A percentile compares a stretch with the other conserved stretches of the same genome.
Conservation (phyloP, 1,140 invertebrate species). For the Schlechtendalia chinensis region DNA sequence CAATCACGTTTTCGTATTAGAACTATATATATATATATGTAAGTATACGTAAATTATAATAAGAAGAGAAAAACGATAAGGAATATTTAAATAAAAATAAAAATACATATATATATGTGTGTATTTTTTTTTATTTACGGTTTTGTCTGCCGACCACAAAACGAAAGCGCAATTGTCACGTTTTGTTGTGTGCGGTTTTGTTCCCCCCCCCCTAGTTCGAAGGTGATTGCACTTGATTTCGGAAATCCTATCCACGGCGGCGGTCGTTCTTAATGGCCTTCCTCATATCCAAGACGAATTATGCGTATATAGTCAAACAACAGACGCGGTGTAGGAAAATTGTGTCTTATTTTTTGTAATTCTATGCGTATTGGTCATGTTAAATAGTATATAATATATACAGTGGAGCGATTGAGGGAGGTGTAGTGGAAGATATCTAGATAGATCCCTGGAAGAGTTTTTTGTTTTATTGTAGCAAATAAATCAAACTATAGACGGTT, state of each 20-base stretch:
- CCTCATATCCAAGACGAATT: background rate
- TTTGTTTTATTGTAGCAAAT: too few relatives aligned
- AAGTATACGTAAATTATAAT: background rate
- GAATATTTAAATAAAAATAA: slow-evolving; percentile 11
- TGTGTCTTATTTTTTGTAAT: too few relatives aligned
- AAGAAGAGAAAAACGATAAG: slow-evolving; percentile 24
- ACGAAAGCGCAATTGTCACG: slow-evolving; percentile 38
- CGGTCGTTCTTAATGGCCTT: slow-evolving; percentile 1
- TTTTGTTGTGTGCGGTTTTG: slow-evolving; percentile 29
- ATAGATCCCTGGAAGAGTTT: too few relatives aligned
- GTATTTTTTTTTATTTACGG: background rate
- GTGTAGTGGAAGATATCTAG: too few relatives aligned
- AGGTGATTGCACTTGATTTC: background rate
- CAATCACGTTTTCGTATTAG: background rate
- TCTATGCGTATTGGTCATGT: too few relatives aligned
- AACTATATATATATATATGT: background rate
- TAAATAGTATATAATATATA: too few relatives aligned
- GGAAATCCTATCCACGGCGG: background rate
- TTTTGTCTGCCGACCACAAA: slow-evolving; percentile 24
- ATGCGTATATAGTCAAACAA: background rate
- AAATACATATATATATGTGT: background rate
- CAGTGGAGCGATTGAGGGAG: too few relatives aligned
- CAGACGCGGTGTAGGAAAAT: too few relatives aligned
- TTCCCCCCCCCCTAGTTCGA: background rate
- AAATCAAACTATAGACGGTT: too few relatives aligned